Conservation (phyloP, 2,888 invertebrate genomes). For the Cinara cedri region DNA sequence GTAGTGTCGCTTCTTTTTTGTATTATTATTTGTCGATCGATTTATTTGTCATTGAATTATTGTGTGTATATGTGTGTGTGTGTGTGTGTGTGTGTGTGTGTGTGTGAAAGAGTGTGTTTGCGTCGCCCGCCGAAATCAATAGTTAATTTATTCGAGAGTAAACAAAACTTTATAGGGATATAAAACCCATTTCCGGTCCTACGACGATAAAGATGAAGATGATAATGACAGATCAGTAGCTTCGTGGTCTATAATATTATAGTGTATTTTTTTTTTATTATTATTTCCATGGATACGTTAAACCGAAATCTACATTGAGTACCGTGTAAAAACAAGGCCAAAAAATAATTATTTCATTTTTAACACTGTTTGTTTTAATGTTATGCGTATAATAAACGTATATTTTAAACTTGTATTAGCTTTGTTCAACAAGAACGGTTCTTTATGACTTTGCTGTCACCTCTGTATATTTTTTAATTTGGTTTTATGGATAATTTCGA, state of each 20-base stretch:
- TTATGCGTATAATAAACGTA: too few relatives aligned
- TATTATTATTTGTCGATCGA: neutral
- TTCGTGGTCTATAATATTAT: neutral
- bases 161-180: constrained; percentile 26
- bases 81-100: too few relatives aligned
- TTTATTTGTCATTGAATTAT: neutral
- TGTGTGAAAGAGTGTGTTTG: neutral
- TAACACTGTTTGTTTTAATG: constrained; percentile 6
- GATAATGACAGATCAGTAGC: neutral
- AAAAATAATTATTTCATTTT: constrained; percentile 1
- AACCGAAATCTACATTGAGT: constrained; percentile 13
- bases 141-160: constrained; percentile 37
- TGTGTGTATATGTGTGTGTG: too few relatives aligned
- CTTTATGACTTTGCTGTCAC: neutral
- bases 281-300: constrained; percentile 25
- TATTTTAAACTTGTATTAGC: too few relatives aligned
- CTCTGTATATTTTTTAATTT: neutral
- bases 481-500: constrained; percentile 13
- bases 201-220: neutral
- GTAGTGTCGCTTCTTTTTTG: too few relatives aligned
- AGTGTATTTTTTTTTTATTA: too few relatives aligned
- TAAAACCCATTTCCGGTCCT: constrained; percentile 8
- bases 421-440: too few relatives aligned
- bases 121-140: neutral
- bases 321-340: neutral